Evolutionary conservation across 2,888 invertebrate genomes (phyloP), one percentile per base, ranked within the genome.

Genomic region (Spilarctia lutea): DNA sequence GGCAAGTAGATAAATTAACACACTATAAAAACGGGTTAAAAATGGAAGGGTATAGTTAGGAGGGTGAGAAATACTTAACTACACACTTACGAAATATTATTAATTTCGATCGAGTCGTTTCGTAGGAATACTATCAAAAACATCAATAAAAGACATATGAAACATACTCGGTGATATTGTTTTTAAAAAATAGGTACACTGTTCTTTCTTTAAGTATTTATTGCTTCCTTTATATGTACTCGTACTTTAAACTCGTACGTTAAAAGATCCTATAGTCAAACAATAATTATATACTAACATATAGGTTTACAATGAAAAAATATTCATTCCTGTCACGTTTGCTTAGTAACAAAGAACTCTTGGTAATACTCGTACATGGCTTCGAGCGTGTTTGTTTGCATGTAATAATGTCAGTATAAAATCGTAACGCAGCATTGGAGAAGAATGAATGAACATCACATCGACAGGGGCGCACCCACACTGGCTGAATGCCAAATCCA

Each of bases 401-500:
- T 56, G 45, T 63, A 71, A 70, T 65, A 73, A 42, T 65, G 39
- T 56, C n/a, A 78, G 72, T 65, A 68, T 68, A 68, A 60, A 33
- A 52, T 65, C 63, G 75, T 80, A 79, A 75, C 73, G 75, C 76
- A 80, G 77, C 74, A 79, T 79, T 73, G 78, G 71, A 81, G 74
- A 79, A 82, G 85, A 87, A 83, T 86, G 85, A 86, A 88, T 86
- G 85, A 84, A 83, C 81, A 83, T 83, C 45, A 39, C 39, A 74
- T 75, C 70, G 76, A 68, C 77, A 75, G 72, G 78, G 74, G 71
- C 77, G 78, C 83, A 77, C 76, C 79, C 73, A 78, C 73, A 78
- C 81, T 89, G 90, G 89, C 85, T 72, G 56, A 68, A 71, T 74
- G 89, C 90, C 90, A 89, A 82, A 83, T 79, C 84, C 78, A 83